Base-by-base conservation (phyloP, 2,888 invertebrate genomes). In the Ichneumoninae sp. region DNA sequence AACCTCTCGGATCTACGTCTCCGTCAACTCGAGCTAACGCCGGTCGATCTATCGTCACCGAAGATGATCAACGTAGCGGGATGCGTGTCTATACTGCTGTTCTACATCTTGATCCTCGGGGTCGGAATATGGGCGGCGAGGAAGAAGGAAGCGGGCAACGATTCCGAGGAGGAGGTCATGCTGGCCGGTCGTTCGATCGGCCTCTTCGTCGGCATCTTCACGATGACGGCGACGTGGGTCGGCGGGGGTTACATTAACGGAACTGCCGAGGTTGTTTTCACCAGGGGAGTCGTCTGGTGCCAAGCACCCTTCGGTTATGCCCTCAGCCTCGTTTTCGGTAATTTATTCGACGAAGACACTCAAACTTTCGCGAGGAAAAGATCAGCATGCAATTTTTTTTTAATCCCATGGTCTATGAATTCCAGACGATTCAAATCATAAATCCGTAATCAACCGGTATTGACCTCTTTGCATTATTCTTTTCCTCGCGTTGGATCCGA, bases 151-250 rank as follows among this genome's bases (percentile, higher is more conserved):
- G 94, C 96, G 6, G 97, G 97, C 88, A 97, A 98, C 95, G 97
- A 97, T 94, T 98, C 98, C 75, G 98, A 98, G 93, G 99, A 99
- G 94, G 99, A 99, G 94, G 98, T 99, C 82, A 99, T 99, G 99
- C 94, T 99, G 93, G 99, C 99, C 0, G 99, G 99, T 8, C 95
- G 99, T 84, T 99, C 99, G 93, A 99, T 99, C 92, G 98, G 99
- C 6, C 95, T 99, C 74, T 97, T 99, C 93, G 99, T 99, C 81
- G 99, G 99, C 69, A 98, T 99, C 90, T 99, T 99, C 93, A 99
- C 99, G 44, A 99, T 99, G 99, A 99, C 99, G 93, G 99, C 99
- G 68, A 99, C 99, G 19, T 99, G 99, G 99, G 99, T 99, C 75
- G 99, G 99, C 86, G 99, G 99, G 63, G 99, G 99, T 73, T 99